Percentiles rank a stretch among this genome's conserved stretches.
These are phyloP conservation scores for Drosophila ficusphila DNA, from an alignment of 1,140 invertebrate species.

Conservation along the genomic window DNA sequence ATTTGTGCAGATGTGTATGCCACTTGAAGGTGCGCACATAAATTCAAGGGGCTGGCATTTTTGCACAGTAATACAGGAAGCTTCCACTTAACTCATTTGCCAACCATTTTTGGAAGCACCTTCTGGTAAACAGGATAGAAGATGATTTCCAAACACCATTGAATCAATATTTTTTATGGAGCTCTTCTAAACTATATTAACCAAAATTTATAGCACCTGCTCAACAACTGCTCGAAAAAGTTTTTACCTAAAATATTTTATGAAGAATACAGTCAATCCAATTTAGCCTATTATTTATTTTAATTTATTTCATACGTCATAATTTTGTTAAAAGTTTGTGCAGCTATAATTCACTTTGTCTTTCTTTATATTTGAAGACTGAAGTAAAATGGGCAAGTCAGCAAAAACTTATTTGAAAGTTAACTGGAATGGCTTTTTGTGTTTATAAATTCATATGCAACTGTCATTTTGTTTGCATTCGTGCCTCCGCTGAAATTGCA, in stretches of 20 bases:
- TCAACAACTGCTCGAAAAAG: too few relatives aligned
- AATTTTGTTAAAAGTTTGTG: not conserved
- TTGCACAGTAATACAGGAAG: slow-evolving; percentile 1
- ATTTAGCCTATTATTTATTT: too few relatives aligned
- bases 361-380: not conserved
- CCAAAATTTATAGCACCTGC: too few relatives aligned
- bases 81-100: not conserved
- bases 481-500: slow-evolving; percentile 62
- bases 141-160: slow-evolving; percentile 4
- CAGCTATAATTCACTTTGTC: not conserved
- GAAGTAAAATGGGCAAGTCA: slow-evolving; percentile 6
- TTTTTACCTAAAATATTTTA: too few relatives aligned
- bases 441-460: slow-evolving; percentile 76
- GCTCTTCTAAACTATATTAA: too few relatives aligned
- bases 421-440: slow-evolving; percentile 58
- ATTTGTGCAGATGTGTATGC: slow-evolving; percentile 48
- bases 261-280: too few relatives aligned
- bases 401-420: slow-evolving; percentile 19
- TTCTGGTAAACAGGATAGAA: not conserved
- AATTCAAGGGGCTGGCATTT: slow-evolving; percentile 1
- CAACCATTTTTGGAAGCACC: not conserved
- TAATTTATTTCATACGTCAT: not conserved
- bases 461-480: slow-evolving; percentile 45
- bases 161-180: not conserved
- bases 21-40: slow-evolving; percentile 26